These are phyloP conservation scores for Chelonus formosanus DNA, from an alignment of 2,888 invertebrate species.

Conservation along the genomic window DNA sequence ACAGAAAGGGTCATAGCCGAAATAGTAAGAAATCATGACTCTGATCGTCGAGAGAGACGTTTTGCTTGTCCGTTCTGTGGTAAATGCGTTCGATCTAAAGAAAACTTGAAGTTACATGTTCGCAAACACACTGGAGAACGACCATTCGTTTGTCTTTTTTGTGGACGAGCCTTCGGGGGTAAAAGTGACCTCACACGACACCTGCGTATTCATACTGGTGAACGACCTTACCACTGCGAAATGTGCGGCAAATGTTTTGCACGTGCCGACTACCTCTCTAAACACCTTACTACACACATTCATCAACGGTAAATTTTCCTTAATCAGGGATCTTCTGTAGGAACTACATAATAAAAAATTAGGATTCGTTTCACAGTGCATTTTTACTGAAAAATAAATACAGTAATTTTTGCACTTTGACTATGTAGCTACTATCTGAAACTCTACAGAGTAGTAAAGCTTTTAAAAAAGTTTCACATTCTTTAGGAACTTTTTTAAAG, in stretches of 20 bases:
- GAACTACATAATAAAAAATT: too few relatives aligned
- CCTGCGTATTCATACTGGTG: slow-evolving; percentile 87
- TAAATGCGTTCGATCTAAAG: slow-evolving; percentile 88
- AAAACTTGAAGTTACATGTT: slow-evolving; percentile 87
- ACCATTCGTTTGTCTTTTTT: slow-evolving; percentile 90
- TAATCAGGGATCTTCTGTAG: too few relatives aligned
- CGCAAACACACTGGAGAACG: slow-evolving; percentile 88
- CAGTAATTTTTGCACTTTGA: too few relatives aligned
- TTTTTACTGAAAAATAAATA: too few relatives aligned
- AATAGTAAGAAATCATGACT: slow-evolving; percentile 46
- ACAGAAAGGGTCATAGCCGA: slow-evolving; percentile 25
- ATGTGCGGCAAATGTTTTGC: slow-evolving; percentile 93
- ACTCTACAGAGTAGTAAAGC: too few relatives aligned
- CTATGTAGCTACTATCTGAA: too few relatives aligned
- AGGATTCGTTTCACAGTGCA: too few relatives aligned
- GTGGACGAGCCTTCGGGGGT: slow-evolving; percentile 87
- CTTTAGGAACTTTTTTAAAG: too few relatives aligned
- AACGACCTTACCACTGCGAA: slow-evolving; percentile 90
- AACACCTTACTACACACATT: slow-evolving; percentile 90
- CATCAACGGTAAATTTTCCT: slow-evolving; percentile 66
- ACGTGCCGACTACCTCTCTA: slow-evolving; percentile 88
- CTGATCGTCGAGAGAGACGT: slow-evolving; percentile 65
- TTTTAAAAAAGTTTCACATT: too few relatives aligned
- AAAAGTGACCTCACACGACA: slow-evolving; percentile 89
- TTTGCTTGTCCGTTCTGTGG: slow-evolving; percentile 91